Evolutionary conservation across 2,113 vertebrate species (phyloP).

Genomic region (Connochaetes taurinus): DNA sequence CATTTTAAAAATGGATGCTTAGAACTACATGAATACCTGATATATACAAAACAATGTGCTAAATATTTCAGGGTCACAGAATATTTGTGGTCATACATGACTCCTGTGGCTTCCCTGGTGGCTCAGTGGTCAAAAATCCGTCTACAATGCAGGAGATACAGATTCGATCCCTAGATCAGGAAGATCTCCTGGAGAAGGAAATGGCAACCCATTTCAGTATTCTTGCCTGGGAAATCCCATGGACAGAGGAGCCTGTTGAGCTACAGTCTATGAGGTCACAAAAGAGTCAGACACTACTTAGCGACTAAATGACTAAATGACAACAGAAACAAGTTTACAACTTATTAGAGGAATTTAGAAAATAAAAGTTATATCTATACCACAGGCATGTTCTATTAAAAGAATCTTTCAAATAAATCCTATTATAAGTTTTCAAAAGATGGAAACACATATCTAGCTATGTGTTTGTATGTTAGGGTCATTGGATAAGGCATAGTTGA

Average conservation of each 20-base stretch:
- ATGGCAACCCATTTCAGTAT: background rate
- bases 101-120: background rate
- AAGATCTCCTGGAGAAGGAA: background rate
- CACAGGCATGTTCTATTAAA: background rate
- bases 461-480: background rate
- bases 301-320: background rate
- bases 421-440: background rate
- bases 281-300: background rate
- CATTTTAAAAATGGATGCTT: background rate
- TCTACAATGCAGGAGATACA: background rate
- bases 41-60: background rate
- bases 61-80: background rate
- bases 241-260: background rate
- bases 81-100: background rate
- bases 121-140: background rate
- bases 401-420: background rate
- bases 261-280: background rate
- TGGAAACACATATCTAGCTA: background rate
- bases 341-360: background rate
- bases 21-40: background rate
- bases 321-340: background rate
- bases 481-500: background rate
- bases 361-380: background rate
- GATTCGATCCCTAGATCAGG: background rate
- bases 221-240: background rate